Evolutionary conservation across 2,888 invertebrate genomes (phyloP).

Genomic region (Luperina nickerlii): DNA sequence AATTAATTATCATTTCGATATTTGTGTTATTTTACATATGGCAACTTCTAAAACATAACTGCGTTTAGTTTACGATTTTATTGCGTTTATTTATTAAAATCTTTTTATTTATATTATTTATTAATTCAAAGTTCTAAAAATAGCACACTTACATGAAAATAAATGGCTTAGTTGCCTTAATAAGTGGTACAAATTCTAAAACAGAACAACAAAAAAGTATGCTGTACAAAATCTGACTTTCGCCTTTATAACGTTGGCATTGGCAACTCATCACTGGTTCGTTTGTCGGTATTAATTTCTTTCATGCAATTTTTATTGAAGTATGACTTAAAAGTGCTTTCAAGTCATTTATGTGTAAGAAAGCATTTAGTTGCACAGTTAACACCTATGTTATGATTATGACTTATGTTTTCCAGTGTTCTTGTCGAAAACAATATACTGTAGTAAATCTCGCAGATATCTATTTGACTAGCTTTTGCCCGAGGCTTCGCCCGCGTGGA

Average conservation of each 20-base stretch:
- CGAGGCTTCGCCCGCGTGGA: background rate
- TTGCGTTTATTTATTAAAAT: too few species aligned
- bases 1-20: too few species aligned
- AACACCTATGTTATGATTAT: background rate
- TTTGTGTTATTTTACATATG: too few species aligned
- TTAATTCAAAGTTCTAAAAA: too few species aligned
- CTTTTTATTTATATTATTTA: too few species aligned
- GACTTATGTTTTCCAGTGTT: background rate
- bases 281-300: conserved; percentile 63
- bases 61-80: too few species aligned
- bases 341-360: conserved; percentile 41
- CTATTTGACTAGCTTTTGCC: background rate
- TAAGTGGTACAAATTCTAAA: too few species aligned
- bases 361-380: conserved; percentile 28
- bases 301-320: conserved; percentile 67
- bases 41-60: too few species aligned
- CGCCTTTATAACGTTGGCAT: conserved; percentile 33
- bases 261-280: conserved; percentile 32
- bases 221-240: too few species aligned
- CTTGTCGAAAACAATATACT: background rate
- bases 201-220: too few species aligned
- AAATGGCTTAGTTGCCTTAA: too few species aligned
- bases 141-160: too few species aligned
- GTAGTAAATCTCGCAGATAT: background rate
- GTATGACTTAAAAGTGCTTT: conserved; percentile 34